A percentile compares a stretch with the other conserved stretches of the same genome.
phyloP scores from a whole-genome alignment of 2,113 vertebrate species.

The Piliocolobus tephrosceles region DNA sequence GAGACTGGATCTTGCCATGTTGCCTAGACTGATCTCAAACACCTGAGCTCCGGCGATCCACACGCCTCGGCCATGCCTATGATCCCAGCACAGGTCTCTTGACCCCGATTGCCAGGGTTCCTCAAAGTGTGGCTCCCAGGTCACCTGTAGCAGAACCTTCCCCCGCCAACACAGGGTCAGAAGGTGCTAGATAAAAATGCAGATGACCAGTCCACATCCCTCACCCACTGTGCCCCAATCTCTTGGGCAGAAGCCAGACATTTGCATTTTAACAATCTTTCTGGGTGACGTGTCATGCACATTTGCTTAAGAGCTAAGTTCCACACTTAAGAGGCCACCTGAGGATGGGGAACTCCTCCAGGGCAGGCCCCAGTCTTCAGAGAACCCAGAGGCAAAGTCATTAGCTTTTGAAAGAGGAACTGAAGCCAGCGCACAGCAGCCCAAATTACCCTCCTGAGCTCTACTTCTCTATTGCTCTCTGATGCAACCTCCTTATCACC shows the following conservation, averaged over 20 bases:
- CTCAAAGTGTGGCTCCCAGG: neutral
- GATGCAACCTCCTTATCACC: neutral
- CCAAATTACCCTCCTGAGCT: neutral
- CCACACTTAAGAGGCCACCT: neutral
- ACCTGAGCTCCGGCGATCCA: too few relatives aligned
- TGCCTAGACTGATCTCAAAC: too few relatives aligned
- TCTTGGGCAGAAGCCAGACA: neutral
- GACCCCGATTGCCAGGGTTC: rapidly evolving
- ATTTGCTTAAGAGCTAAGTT: neutral
- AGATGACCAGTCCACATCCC: neutral
- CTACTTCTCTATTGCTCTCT: neutral
- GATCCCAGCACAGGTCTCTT: neutral
- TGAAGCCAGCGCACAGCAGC: neutral
- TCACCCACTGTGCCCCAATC: rapidly evolving
- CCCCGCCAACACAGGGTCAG: neutral
- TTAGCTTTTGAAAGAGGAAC: slow-evolving; percentile 58
- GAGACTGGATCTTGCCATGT: too few relatives aligned
- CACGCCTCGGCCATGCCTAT: too few relatives aligned
- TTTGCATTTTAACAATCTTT: neutral
- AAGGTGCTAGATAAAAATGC: neutral
- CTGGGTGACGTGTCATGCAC: neutral
- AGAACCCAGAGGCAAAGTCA: slow-evolving; percentile 56
- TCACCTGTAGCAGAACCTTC: neutral
- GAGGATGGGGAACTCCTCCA: slow-evolving; percentile 30
- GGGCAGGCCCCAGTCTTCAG: neutral